Evolutionary conservation across 37 sponge, comb jelly and placozoan genomes (phyloP).

Genomic region (Theonella swinhoei): DNA sequence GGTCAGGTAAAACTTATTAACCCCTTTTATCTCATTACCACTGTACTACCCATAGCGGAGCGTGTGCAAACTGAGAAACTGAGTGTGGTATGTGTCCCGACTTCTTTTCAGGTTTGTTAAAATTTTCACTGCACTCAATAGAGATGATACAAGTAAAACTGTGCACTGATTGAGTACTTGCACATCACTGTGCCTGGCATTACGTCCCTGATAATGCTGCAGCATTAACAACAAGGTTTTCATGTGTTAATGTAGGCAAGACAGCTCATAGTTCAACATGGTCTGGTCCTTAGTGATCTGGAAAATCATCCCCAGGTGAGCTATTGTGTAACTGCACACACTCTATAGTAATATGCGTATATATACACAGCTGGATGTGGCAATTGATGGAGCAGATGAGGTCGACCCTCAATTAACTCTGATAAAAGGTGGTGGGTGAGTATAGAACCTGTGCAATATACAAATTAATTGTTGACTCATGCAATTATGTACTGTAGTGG

Average conservation of each 20-base stretch:
- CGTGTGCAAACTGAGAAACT: constrained; percentile 74
- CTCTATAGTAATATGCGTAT: background rate
- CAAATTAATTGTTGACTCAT: no score
- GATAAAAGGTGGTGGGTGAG: constrained; percentile 98
- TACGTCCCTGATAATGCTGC: no score
- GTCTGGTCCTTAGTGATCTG: constrained; percentile 78
- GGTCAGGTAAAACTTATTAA: background rate
- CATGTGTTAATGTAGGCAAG: constrained; percentile 58
- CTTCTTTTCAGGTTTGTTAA: constrained; percentile 91
- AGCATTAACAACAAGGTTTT: no score
- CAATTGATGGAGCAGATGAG: constrained; percentile 99
- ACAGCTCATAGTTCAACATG: constrained; percentile 83
- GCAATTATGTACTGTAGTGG: no score
- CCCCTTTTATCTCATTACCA: background rate
- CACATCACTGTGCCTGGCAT: no score
- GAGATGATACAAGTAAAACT: background rate
- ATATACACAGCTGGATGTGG: constrained; percentile 80
- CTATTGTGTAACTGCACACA: background rate
- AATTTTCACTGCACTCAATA: no score
- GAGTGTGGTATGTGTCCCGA: constrained; percentile 83
- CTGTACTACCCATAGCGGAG: constrained; percentile 60
- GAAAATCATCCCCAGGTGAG: constrained; percentile 79
- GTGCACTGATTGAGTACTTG: no score
- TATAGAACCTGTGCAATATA: background rate
- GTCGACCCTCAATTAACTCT: constrained; percentile 81